Base-by-base conservation (phyloP, 2,888 invertebrate species). In the Sinotaia quadrata region DNA sequence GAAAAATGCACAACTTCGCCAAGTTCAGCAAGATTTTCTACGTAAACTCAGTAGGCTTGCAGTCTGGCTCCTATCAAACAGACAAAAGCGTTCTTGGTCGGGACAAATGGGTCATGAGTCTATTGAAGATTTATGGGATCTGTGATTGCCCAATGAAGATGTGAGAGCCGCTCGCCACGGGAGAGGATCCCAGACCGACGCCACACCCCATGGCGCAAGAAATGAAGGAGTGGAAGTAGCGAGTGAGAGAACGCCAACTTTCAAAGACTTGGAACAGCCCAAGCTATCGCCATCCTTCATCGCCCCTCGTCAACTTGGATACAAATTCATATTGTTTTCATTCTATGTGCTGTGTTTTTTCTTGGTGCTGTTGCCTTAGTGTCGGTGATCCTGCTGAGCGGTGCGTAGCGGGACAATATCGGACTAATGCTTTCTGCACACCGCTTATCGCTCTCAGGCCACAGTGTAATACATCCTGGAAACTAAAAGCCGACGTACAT, bases 281-380 rank as follows among this genome's bases (percentile, higher is more conserved):
- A 34, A 37, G 29, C 65, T 36, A 41, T 54, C 54, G 52, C 27
- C 41, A 65, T 15, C 56, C 65, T 52, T 65, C 65, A 65, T 41
- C 65, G 56, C 65, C 65, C 27, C 54, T 54, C 65, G 36, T 54
- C 44, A 41, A 44, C 44, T 29, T 56, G 54, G 65, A 65, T 65
- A 65, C 65, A 65, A 65, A 56, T 56, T 65, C 65, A 65, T 65
- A 65, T 65, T 65, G 65, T 36, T 65, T 65, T 65, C 65, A 41
- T 65, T 65, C 52, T 41, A 33, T 56, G 37, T 24, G 31, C 65
- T 41, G 44, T 65, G n/a, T n/a, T 65, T 65, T 54, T 56, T 56
- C 56, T 56, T 44, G 41, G 18, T 18, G 27, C 52, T 3, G 61
- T 34, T 21, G 62, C 62, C 24, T 12, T 36, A 51, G 36, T 29